Base-by-base conservation (phyloP, 2,888 invertebrate species). In the Biston betularia region DNA sequence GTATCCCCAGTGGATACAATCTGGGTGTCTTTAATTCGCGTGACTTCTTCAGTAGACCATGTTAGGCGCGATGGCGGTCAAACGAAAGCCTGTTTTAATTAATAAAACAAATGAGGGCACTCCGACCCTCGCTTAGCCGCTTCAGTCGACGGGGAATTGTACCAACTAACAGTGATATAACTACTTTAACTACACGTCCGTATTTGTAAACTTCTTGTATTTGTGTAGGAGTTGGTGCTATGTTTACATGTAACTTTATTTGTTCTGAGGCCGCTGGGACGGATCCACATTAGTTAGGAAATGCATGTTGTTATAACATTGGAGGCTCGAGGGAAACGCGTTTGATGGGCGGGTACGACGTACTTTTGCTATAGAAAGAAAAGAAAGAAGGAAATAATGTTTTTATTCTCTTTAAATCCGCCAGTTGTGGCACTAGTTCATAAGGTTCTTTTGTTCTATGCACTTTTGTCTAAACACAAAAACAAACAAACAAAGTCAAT, bases 161-260 rank as follows among this genome's bases (percentile, higher is more conserved):
- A 14, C 14, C 24, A 6, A 48, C 24, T 6, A 33, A 24, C 48
- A 48, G 48, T 48, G 48, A 52, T 34, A 52, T 53, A 53, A 24
- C 53, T 53, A 53, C 40, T 34, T 35, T 53, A 53, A 24, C 53
- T 53, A 53, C 40, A 42, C 35, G 38, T 15, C 14, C 10, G 10
- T 53, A 52, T 52, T 14, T 38, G 52, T 15, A 53, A 54, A 42
- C 33, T 33, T 42, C 42, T 42, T 24, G 42, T 54, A 44, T 14
- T 54, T 53, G 40, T 50, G 35, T 52, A 34, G 34, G 53, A 44
- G 54, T 42, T 14, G 38, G 35, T 7, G 53, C 40, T 54, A 33
- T 55, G 55, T 55, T 55, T 55, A 44, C 55, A 55, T 44, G 55
- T 44, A 24, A 14, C 44, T 40, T 11, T 56, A 56, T 44, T 56